Base-by-base conservation (phyloP, 2,888 invertebrate species). In the Oscheius sp. region DNA sequence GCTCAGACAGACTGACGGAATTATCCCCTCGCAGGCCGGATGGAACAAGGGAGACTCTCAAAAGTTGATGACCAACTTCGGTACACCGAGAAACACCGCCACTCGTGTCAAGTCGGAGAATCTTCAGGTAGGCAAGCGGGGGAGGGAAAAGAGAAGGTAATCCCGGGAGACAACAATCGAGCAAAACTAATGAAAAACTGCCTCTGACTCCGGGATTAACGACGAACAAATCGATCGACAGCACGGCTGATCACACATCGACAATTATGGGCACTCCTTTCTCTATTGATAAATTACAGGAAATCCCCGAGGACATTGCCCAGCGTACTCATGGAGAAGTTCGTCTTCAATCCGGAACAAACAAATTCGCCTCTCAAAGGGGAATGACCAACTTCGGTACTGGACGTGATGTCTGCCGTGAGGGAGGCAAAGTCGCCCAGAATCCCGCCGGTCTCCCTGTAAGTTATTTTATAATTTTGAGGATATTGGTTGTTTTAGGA, bases 1-100 rank as follows among this genome's bases (percentile, higher is more conserved):
- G 72, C 85, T 88, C 71, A 85, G 88, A 55, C 88, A 88, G 75
- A 88, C 88, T 69, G 87, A 88, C 76, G 88, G 80, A 69, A 88
- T 88, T 77, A 88, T 88, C 78, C 88, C 89, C 69, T 81, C 81
- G 61, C 88, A 88, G 79, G 87, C 88, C 72, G 88, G 88, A 78
- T 89, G 88, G 88, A 88, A 88, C 84, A 88, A 85, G 84, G 88
- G 88, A 81, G 88, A 87, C 83, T 88, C 88, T 52, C 88, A 88
- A 77, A 88, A 87, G 81, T 72, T 86, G 81, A 89, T 88, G 88
- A 88, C 88, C 79, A 85, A 85, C 77, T 88, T 89, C 79, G 88
- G 88, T 76, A 88, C 88, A 41, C 88, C 88, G 41, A 81, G 88
- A 77, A 88, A 88, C 85, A 88, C 88, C 75, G 71, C 71, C 71